Conservation (phyloP, 2,797 vertebrate genomes). For the Todus mexicanus region DNA sequence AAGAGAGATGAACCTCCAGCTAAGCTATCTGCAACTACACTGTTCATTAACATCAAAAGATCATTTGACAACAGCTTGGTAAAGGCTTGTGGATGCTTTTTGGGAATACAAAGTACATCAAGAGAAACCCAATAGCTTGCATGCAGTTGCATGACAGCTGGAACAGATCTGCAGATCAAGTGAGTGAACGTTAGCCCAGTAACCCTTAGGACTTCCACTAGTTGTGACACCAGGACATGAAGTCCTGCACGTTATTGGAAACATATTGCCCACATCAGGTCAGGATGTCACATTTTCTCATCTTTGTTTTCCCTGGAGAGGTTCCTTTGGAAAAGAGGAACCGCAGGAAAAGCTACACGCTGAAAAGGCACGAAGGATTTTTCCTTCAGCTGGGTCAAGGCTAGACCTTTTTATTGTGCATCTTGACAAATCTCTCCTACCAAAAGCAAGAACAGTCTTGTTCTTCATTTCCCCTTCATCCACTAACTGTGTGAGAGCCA, state of each 20-base stretch:
- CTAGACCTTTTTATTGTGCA: neutral
- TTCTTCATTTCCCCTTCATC: neutral
- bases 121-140: neutral
- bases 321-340: neutral
- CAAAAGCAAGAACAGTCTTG: neutral
- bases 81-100: neutral
- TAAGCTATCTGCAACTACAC: neutral
- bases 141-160: neutral
- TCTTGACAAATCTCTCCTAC: neutral
- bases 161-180: neutral
- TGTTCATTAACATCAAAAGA: neutral
- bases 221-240: neutral
- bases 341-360: neutral
- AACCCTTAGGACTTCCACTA: neutral
- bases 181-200: neutral
- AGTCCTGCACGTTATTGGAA: neutral
- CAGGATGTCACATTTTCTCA: neutral
- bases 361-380: neutral
- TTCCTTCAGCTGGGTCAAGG: neutral
- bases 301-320: neutral
- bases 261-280: neutral
- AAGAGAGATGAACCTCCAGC: neutral
- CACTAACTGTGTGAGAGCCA: neutral
- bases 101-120: neutral
- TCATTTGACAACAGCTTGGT: neutral